Evolutionary conservation across 2,888 invertebrate genomes (phyloP), one percentile per base, ranked within the genome.

Genomic region (Orthonevra nobilis): DNA sequence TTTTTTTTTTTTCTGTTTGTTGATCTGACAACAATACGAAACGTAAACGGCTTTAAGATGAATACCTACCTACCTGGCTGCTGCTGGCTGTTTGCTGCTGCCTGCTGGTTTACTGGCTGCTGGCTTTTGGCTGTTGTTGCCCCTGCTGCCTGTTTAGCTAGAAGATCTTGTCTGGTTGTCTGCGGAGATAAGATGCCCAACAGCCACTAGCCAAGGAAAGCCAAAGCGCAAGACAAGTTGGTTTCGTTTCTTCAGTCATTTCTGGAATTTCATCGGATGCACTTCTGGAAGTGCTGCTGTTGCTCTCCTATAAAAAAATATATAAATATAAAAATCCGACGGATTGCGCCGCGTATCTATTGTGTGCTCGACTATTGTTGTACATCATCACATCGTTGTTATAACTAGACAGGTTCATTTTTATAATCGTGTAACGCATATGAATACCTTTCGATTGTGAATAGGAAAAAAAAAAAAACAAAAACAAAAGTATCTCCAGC

Each of bases 251-350:
- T 73, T 79, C 73, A 79, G 79, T 79, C 79, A 79, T 79, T 79
- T 79, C 79, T 79, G 79, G 79, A 79, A 79, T 79, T 79, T 79
- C 73, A 79, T 79, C 79, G 72, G 50, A 79, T 79, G 79, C 79
- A 79, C 79, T 79, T 79, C 79, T 73, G 79, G 60, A 73, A 61
- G 61, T 48, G 46, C 5, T 46, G 7, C 34, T 12, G 9, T 10
- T 34, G 7, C 34, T 9, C 23, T n/a, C n/a, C n/a, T n/a, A 12
- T 12, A 6, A 36, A 36, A 36, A 6, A 26, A 7, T 38, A 15
- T 19, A 0, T 20, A 9, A 10, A 12, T 38, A n/a, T 28, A 40
- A 17, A 48, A 52, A 28, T 34, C 26, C 28, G 52, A 32, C 42
- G n/a, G n/a, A n/a, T n/a, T n/a, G 60, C 36, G 46, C 17, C 48